Base-by-base conservation (phyloP, 2,797 vertebrate species). In the Poliocrania exsul region DNA sequence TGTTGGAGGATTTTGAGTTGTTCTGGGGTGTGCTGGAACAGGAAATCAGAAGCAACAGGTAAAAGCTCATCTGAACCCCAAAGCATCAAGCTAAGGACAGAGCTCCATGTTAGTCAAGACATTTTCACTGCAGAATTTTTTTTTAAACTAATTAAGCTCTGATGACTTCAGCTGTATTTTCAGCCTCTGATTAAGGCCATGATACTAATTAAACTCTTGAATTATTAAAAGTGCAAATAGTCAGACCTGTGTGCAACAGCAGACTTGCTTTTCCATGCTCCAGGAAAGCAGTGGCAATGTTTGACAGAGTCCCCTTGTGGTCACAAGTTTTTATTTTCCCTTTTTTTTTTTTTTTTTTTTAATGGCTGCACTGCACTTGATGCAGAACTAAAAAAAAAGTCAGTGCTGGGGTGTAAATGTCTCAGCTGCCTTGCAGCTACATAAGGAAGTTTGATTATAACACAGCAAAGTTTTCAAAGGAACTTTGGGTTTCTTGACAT, bases 211-310 rank as follows among this genome's bases (percentile, higher is more conserved):
- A 98, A 97, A 97, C 96, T 97, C 93, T 91, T 96, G 94, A 97
- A 96, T 97, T 96, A 98, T 97, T 97, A 96, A 96, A 97, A 97
- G 97, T 97, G 95, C 95, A 97, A 97, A 98, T 97, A 95, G 65
- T 84, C 88, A 97, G 87, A 80, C 73, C 95, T 95, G 57, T 83
- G 51, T 95, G 96, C 81, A 88, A 88, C 77, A 83, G 94, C 83
- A 96, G 90, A 67, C 61, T 80, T 88, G 47, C 28, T 46, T 90
- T 94, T 81, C 64, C 77, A n/a, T 35, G 80, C 85, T 95, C 53
- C 35, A 49, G 78, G 95, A 96, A 44, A 85, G 77, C 31, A 57
- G 61, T 50, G 28, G 72, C 89, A 92, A 71, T 91, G 89, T 78
- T 78, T 90, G 60, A 23, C 66, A 46, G 67, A 74, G 18, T 93